A percentile compares a stretch with the other conserved stretches of the same genome.
phyloP scores from a whole-genome alignment of 2,797 vertebrate genomes.

The Leptodactylus fallax region DNA sequence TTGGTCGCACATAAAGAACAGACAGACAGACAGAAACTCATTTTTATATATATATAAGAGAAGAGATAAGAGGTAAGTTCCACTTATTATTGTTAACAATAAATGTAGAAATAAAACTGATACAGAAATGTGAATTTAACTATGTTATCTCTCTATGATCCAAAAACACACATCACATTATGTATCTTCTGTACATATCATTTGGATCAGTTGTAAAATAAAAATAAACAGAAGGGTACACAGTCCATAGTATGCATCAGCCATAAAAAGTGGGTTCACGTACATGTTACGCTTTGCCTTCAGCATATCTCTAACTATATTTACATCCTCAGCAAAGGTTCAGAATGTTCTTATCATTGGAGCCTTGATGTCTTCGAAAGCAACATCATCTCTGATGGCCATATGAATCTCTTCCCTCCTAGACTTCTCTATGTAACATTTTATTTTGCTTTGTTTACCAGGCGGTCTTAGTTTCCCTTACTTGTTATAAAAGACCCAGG shows the following conservation, averaged over 20 bases:
- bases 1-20: too few relatives aligned
- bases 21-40: too few relatives aligned
- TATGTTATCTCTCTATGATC: too few relatives aligned
- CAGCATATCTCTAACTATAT: neutral
- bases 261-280: neutral
- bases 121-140: too few relatives aligned
- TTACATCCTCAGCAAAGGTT: neutral
- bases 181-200: too few relatives aligned
- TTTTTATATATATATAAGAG: too few relatives aligned
- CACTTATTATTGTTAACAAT: neutral
- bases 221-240: too few relatives aligned
- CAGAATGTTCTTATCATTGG: neutral
- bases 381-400: slow-evolving; percentile 2
- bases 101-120: neutral
- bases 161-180: too few relatives aligned
- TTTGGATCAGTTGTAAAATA: too few relatives aligned
- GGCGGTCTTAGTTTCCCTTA: slow-evolving; percentile 43
- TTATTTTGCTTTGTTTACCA: slow-evolving; percentile 52
- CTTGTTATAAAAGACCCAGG: slow-evolving; percentile 55
- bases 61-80: too few relatives aligned
- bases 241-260: too few relatives aligned
- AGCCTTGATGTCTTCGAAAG: neutral
- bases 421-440: slow-evolving; percentile 37
- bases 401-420: slow-evolving; percentile 33
- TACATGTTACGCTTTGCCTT: neutral